Percentiles rank a stretch among this genome's conserved stretches.
These are phyloP conservation scores for Hypanus sabinus DNA, from an alignment of 2,113 vertebrate species.

Conservation along the genomic window DNA sequence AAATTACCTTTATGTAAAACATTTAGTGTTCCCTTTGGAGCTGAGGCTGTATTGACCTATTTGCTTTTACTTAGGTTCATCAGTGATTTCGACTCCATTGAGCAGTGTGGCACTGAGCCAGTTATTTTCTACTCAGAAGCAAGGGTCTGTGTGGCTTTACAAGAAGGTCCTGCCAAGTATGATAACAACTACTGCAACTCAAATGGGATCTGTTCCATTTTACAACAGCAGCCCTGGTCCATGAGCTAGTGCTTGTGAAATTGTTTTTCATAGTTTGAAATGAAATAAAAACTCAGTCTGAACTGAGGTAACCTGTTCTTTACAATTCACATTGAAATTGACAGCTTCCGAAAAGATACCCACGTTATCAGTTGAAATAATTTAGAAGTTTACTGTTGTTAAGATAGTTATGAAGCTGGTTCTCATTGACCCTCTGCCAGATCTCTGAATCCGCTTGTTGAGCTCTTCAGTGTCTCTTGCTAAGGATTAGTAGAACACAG, in stretches of 20 bases:
- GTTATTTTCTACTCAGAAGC: background rate
- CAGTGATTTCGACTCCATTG: background rate
- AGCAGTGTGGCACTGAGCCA: background rate
- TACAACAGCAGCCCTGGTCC: background rate
- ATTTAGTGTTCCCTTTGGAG: background rate
- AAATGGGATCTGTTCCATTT: background rate
- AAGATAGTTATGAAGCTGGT: constrained; percentile 28
- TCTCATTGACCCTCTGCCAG: constrained; percentile 39
- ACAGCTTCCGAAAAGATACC: background rate
- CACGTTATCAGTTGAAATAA: background rate
- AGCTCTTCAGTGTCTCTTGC: constrained; percentile 39
- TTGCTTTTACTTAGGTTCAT: background rate
- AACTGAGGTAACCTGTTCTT: background rate
- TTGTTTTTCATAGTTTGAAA: background rate
- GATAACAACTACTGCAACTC: background rate
- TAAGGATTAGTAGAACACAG: constrained; percentile 39
- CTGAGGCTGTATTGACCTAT: background rate
- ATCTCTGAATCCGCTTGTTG: background rate
- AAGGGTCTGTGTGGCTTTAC: background rate
- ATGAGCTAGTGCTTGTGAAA: background rate
- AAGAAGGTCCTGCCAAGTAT: background rate
- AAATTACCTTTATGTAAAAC: background rate
- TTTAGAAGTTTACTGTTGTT: background rate
- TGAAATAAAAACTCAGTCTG: background rate
- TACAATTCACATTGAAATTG: background rate